Percentiles rank a stretch among this genome's conserved stretches.
Evolutionary conservation across 2,797 vertebrate genomes (phyloP).

Genomic region (Enteromius mattozi): DNA sequence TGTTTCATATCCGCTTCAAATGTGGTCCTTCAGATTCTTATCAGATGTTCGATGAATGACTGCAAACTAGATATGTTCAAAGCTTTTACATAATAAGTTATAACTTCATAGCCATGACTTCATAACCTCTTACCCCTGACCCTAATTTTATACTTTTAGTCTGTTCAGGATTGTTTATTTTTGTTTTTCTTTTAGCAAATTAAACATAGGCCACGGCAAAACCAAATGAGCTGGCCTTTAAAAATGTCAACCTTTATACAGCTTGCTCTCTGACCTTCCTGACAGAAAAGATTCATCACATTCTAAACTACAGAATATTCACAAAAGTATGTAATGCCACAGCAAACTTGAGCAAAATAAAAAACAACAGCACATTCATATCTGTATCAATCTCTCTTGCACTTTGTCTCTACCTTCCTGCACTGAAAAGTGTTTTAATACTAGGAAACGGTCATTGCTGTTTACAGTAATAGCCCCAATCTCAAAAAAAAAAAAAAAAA

Average conservation of each 20-base stretch:
- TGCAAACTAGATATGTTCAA: not conserved
- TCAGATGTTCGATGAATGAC: not conserved
- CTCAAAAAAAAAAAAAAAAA: not conserved
- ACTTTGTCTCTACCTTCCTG: not conserved
- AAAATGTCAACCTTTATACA: conserved; percentile 71
- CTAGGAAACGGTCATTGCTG: conserved; percentile 19
- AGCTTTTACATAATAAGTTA: not conserved
- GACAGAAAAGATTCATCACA: conserved; percentile 13
- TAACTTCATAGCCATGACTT: not conserved
- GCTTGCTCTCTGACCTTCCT: conserved; percentile 52
- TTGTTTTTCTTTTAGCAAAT: not conserved
- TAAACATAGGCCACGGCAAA: conserved; percentile 48
- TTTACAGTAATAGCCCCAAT: conserved; percentile 51
- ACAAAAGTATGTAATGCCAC: not conserved
- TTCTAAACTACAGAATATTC: conserved; percentile 33
- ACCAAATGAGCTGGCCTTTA: conserved; percentile 68
- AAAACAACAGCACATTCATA: not conserved
- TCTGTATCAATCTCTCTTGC: not conserved
- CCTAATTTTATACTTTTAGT: conserved; percentile 14
- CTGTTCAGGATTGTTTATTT: not conserved
- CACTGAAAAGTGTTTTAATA: conserved; percentile 31
- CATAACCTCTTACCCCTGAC: not conserved
- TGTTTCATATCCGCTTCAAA: not conserved
- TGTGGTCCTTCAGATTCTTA: not conserved
- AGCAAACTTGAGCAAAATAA: not conserved